phyloP scores from a whole-genome alignment of 2,888 invertebrate species.

The Phorcus lineatus region DNA sequence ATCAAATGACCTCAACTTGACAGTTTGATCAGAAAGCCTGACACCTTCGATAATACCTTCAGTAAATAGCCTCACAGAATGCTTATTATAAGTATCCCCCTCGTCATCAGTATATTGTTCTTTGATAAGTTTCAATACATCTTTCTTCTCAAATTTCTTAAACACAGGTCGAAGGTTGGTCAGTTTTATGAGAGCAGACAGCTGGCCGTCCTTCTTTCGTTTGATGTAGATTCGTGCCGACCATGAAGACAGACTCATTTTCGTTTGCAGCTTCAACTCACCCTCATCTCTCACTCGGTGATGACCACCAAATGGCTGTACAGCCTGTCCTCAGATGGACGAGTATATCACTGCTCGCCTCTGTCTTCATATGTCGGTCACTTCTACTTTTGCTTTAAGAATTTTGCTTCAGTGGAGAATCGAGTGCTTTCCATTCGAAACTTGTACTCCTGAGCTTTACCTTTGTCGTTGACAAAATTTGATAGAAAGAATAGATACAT shows the following conservation, averaged over 20 bases:
- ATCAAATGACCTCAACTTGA: constrained; percentile 3
- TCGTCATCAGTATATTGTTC: neutral
- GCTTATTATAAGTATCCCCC: neutral
- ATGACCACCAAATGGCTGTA: constrained; percentile 37
- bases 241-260: constrained; percentile 37
- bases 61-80: constrained; percentile 32
- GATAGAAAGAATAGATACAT: constrained; percentile 28
- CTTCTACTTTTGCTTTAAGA: constrained; percentile 32
- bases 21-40: constrained; percentile 35
- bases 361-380: constrained; percentile 38
- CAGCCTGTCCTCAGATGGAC: constrained; percentile 32
- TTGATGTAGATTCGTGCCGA: constrained; percentile 27
- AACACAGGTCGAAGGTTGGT: constrained; percentile 34
- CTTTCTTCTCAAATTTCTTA: constrained; percentile 17
- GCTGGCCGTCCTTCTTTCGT: constrained; percentile 20
- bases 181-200: constrained; percentile 5
- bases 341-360: constrained; percentile 40
- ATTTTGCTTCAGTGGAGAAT: constrained; percentile 32
- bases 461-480: constrained; percentile 41
- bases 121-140: neutral
- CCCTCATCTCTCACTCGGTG: constrained; percentile 30
- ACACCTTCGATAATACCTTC: constrained; percentile 41
- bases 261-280: constrained; percentile 35
- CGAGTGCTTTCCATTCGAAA: constrained; percentile 42
- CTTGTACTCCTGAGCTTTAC: constrained; percentile 37